Conservation (phyloP, 2,888 invertebrate species). For the Crossocerus cetratus region DNA sequence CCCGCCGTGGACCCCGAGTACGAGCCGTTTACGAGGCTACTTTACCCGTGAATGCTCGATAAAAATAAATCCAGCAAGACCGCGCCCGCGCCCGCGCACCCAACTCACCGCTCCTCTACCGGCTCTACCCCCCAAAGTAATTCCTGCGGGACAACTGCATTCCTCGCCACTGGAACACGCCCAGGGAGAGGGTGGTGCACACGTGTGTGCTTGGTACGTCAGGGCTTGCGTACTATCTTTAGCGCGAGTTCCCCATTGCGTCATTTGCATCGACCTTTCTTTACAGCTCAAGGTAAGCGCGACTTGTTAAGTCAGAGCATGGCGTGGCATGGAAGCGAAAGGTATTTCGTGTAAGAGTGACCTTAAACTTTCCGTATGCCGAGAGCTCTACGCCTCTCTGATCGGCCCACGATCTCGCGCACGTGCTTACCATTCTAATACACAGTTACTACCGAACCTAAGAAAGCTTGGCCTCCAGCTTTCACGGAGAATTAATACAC, state of each 20-base stretch:
- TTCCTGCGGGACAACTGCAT: too few species aligned
- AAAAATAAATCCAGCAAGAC: conserved; percentile 1
- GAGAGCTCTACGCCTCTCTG: conserved; percentile 36
- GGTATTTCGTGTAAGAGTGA: conserved; percentile 54
- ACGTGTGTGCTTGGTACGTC: not conserved
- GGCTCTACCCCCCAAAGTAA: not conserved
- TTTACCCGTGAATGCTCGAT: not conserved
- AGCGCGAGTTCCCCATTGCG: conserved; percentile 39
- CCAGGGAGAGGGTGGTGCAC: too few species aligned
- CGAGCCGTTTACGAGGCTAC: not conserved
- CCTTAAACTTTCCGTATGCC: conserved; percentile 56
- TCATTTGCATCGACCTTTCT: conserved; percentile 55
- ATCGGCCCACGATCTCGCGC: conserved; percentile 31
- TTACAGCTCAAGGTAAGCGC: conserved; percentile 52
- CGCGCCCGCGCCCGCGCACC: too few species aligned
- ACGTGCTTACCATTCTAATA: conserved; percentile 38
- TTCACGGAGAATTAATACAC: too few species aligned
- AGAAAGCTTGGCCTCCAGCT: too few species aligned
- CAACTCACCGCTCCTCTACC: not conserved
- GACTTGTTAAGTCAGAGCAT: conserved; percentile 39
- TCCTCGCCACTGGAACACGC: too few species aligned
- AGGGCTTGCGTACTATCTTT: conserved; percentile 26
- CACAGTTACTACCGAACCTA: conserved; percentile 6
- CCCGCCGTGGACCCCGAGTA: not conserved
- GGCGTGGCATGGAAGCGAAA: conserved; percentile 34